These are phyloP conservation scores for Mactra quadrangularis DNA, from an alignment of 1,140 invertebrate species.

Conservation along the genomic window DNA sequence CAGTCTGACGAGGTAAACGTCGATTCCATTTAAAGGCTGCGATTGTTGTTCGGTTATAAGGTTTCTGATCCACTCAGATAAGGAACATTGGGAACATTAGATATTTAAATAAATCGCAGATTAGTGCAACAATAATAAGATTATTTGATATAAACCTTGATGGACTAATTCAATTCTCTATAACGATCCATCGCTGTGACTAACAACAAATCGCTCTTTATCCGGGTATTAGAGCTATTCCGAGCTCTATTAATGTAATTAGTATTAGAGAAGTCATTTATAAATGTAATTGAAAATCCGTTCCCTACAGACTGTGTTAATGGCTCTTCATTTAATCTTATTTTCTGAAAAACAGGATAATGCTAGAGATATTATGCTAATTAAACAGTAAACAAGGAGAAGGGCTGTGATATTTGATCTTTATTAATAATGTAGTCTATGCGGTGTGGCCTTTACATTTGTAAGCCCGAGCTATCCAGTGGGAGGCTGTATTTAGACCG, in stretches of 20 bases:
- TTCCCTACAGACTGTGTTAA: constrained; percentile 47
- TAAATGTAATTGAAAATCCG: constrained; percentile 53
- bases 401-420: constrained; percentile 56
- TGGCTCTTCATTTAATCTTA: constrained; percentile 56
- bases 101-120: constrained; percentile 22
- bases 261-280: constrained; percentile 58
- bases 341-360: constrained; percentile 41
- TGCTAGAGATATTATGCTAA: constrained; percentile 51
- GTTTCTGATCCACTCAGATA: not conserved
- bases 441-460: constrained; percentile 29
- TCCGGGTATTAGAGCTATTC: constrained; percentile 41
- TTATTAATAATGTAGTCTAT: constrained; percentile 36
- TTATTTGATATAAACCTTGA: constrained; percentile 35
- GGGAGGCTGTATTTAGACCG: constrained; percentile 30
- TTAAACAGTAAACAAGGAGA: constrained; percentile 56
- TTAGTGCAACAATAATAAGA: constrained; percentile 26
- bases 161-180: constrained; percentile 40
- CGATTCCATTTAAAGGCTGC: not conserved
- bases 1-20: not conserved
- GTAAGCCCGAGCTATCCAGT: constrained; percentile 3
- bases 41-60: not conserved
- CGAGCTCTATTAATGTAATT: constrained; percentile 55
- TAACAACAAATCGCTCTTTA: constrained; percentile 48
- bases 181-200: not conserved
- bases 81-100: constrained; percentile 1